Conservation (phyloP, 2,888 invertebrate genomes). For the Bombyx huttoni region DNA sequence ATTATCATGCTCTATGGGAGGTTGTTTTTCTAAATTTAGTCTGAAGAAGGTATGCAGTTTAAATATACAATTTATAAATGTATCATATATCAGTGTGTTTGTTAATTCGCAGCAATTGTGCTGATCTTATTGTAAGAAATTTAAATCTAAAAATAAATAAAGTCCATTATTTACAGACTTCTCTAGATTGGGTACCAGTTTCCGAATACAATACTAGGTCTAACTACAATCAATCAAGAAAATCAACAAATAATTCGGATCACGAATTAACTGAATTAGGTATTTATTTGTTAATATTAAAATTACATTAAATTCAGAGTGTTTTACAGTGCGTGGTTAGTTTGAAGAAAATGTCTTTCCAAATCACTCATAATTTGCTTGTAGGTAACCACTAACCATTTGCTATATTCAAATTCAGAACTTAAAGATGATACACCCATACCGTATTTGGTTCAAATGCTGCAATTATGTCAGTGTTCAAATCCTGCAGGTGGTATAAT, state of each 20-base stretch:
- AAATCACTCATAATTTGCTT: no score
- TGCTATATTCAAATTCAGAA: no score
- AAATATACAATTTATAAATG: not conserved
- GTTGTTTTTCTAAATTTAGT: conserved; percentile 63
- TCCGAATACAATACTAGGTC: conserved; percentile 63
- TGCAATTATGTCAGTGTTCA: no score
- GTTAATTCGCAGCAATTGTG: no score
- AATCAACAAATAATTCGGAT: conserved; percentile 61
- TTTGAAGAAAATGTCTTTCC: not conserved
- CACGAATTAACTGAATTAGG: conserved; percentile 64
- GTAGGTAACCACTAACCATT: no score
- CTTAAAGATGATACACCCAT: no score
- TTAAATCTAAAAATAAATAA: no score
- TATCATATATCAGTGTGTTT: no score
- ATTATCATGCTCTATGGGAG: conserved; percentile 45
- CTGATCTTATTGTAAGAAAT: no score
- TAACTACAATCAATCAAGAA: conserved; percentile 61
- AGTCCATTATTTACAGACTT: conserved; percentile 42
- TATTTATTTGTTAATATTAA: conserved; percentile 11
- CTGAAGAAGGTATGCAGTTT: conserved; percentile 46
- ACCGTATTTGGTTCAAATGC: no score
- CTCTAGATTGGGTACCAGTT: conserved; percentile 68
- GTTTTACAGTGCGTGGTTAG: not conserved
- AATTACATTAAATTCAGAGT: not conserved
- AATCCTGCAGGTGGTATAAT: no score